A percentile compares a stretch with the other conserved stretches of the same genome.
Evolutionary conservation across 1,140 invertebrate genomes (phyloP).

Genomic region (Oncopodura yosiiana): DNA sequence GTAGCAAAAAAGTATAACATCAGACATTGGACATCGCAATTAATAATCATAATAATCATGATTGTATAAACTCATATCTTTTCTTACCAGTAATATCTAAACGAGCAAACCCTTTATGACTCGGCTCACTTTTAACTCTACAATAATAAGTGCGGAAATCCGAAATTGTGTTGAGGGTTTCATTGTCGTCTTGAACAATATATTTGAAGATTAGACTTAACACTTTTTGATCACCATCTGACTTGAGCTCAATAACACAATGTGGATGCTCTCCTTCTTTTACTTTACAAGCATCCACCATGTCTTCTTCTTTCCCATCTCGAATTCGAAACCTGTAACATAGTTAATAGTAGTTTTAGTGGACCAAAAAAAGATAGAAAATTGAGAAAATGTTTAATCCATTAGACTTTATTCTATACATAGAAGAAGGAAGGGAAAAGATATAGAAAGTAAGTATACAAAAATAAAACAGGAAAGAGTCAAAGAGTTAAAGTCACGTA

Average conservation of each 20-base stretch:
- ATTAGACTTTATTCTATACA: too few relatives aligned
- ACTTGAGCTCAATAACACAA: not conserved
- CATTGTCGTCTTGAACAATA: slow-evolving; percentile 15
- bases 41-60: too few relatives aligned
- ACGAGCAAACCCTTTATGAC: slow-evolving; percentile 9
- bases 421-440: too few relatives aligned
- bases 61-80: too few relatives aligned
- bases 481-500: too few relatives aligned
- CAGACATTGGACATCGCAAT: too few relatives aligned
- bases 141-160: slow-evolving; percentile 21
- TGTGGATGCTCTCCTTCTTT: not conserved
- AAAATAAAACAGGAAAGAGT: too few relatives aligned
- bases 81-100: slow-evolving; percentile 12
- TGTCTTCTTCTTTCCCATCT: slow-evolving; percentile 16
- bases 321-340: slow-evolving; percentile 17
- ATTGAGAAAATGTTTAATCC: too few relatives aligned
- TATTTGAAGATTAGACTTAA: slow-evolving; percentile 8
- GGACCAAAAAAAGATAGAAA: too few relatives aligned
- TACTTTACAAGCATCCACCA: slow-evolving; percentile 3
- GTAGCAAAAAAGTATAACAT: too few relatives aligned
- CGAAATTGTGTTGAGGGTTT: slow-evolving; percentile 9
- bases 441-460: too few relatives aligned
- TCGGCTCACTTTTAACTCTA: slow-evolving; percentile 15
- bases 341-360: not conserved
- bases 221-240: not conserved